Base-by-base conservation (phyloP, 1,140 invertebrate genomes). In the Sminthurides bifidus region DNA sequence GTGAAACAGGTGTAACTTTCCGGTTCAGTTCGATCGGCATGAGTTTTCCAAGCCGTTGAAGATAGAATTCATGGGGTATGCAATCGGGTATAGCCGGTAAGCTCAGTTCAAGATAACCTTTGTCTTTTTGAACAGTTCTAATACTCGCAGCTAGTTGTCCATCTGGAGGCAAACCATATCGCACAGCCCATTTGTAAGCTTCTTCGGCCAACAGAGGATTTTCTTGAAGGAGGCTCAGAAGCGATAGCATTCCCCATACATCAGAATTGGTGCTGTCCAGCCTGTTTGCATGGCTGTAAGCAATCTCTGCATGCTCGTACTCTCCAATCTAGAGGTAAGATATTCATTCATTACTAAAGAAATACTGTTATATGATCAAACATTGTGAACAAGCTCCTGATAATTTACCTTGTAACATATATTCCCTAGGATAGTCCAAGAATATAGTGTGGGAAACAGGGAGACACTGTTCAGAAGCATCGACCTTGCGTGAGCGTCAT, bases 161-260 rank as follows among this genome's bases (percentile, higher is more conserved):
- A 8, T 17, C n/a, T 57, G 58, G 52, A 21, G n/a, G 43, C 3
- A 63, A 31, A 19, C 61, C 61, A 55, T 60, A 63, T 33, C 59
- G 10, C 0, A 64, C 26, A 6, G 63, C 63, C 63, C 63, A 64
- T 24, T 61, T 64, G 43, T 59, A 64, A 14, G 46, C 26, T 40
- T 64, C 56, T 30, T 64, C 56, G 4, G 63, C 53, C 3, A 61
- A 38, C 3, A 31, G 19, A 38, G 37, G 10, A 45, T 57, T 51
- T 15, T 38, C 46, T 26, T 44, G 57, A 3, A 52, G 37, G 15
- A 70, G 66, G 49, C 66, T 72, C 8, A 72, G 59, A 1, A 72
- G 56, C n/a, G 71, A 67, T 4, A 74, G 56, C 45, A 72, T 68
- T 1, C 58, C 70, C 72, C 71, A 74, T 17, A 68, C 58, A 0